Evolutionary conservation across 2,888 invertebrate genomes (phyloP).

Genomic region (Mechanitis messenoides): DNA sequence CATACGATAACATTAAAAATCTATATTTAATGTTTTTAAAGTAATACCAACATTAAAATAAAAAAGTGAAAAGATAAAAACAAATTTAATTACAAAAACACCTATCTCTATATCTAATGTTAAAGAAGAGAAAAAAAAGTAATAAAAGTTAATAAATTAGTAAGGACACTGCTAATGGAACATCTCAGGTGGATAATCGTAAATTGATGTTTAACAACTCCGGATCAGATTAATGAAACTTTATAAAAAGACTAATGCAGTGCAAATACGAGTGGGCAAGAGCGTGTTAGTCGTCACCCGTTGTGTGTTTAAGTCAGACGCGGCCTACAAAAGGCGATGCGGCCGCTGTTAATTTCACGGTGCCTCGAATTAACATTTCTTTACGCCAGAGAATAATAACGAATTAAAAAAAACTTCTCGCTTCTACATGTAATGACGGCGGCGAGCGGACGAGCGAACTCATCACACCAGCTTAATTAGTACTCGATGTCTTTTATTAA

Average conservation of each 20-base stretch:
- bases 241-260: constrained; percentile 65
- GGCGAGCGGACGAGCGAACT: constrained; percentile 58
- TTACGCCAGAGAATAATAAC: constrained; percentile 77
- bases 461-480: constrained; percentile 74
- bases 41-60: too few relatives aligned
- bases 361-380: constrained; percentile 78
- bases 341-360: constrained; percentile 77
- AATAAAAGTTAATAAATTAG: constrained; percentile 17
- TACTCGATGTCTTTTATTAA: constrained; percentile 75
- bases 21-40: too few relatives aligned
- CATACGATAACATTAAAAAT: too few relatives aligned
- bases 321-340: constrained; percentile 70
- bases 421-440: constrained; percentile 71
- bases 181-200: constrained; percentile 49
- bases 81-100: too few relatives aligned
- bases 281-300: constrained; percentile 69
- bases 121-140: neutral
- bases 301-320: constrained; percentile 74
- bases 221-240: constrained; percentile 63
- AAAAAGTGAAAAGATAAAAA: too few relatives aligned
- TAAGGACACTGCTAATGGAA: constrained; percentile 44
- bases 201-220: constrained; percentile 69
- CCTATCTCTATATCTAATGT: neutral
- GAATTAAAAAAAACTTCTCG: constrained; percentile 70
- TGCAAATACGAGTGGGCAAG: constrained; percentile 72